Conservation (phyloP, 1,140 invertebrate species). For the Polypedilum vanderplanki region DNA sequence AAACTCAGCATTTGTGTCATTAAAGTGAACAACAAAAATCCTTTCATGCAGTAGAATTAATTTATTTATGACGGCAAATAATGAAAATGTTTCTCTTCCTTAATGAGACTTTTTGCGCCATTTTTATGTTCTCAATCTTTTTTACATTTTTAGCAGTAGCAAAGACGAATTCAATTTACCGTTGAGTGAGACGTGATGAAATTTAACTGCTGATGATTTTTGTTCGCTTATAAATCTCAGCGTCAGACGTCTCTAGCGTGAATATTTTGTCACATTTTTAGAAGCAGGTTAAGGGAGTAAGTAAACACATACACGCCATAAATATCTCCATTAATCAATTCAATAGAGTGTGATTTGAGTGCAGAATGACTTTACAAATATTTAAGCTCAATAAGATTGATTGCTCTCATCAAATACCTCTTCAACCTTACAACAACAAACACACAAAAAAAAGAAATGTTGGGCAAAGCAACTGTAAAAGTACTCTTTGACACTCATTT, state of each 20-base stretch:
- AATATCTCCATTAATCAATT: constrained; percentile 14
- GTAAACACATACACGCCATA: not conserved
- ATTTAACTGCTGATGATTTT: not conserved
- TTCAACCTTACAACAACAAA: not conserved
- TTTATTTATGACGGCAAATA: no score
- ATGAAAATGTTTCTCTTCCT: no score
- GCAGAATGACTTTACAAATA: constrained; percentile 18
- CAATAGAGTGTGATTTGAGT: constrained; percentile 17
- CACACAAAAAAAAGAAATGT: not conserved
- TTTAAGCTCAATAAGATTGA: constrained; percentile 16
- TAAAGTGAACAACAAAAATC: no score
- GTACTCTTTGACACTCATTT: constrained; percentile 18
- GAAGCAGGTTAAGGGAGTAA: not conserved
- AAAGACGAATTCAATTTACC: constrained; percentile 8
- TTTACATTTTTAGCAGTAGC: not conserved
- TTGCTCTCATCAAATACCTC: constrained; percentile 4
- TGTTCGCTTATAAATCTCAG: not conserved
- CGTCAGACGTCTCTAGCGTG: not conserved
- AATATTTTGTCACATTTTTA: not conserved
- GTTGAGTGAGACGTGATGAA: constrained; percentile 5
- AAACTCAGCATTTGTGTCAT: no score
- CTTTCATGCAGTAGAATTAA: no score
- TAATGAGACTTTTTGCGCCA: no score
- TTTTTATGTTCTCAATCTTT: no score
- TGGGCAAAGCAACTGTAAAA: not conserved